Evolutionary conservation across 1,140 invertebrate genomes (phyloP).

Genomic region (Cotesia chilonis): DNA sequence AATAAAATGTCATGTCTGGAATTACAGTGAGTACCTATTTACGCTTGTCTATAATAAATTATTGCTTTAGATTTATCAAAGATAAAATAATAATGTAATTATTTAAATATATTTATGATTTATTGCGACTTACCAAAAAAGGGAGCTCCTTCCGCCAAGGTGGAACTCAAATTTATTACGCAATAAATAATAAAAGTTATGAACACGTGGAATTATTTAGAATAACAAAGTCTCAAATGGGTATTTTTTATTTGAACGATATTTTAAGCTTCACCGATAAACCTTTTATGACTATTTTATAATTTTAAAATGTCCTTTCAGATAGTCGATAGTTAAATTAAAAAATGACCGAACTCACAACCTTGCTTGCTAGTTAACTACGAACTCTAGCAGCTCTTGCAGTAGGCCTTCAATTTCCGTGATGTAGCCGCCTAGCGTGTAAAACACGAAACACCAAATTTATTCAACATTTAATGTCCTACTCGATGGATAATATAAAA

Average conservation of each 20-base stretch:
- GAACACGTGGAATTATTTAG: conserved; percentile 49
- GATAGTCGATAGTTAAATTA: neutral
- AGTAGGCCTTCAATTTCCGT: conserved; percentile 21
- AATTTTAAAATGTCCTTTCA: neutral
- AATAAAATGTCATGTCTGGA: too few relatives aligned
- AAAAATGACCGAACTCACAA: conserved; percentile 5
- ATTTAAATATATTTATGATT: neutral
- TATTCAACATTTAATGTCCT: neutral
- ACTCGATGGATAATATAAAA: conserved; percentile 25
- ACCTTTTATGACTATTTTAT: neutral
- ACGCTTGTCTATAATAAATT: neutral
- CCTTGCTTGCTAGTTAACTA: conserved; percentile 2
- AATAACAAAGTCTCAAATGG: conserved; percentile 55
- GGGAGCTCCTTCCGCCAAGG: conserved; percentile 52
- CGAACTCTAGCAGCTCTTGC: conserved; percentile 1
- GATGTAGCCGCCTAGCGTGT: conserved; percentile 26
- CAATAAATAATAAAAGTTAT: conserved; percentile 44
- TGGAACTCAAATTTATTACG: conserved; percentile 51
- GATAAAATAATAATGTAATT: too few relatives aligned
- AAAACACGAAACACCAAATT: conserved; percentile 20
- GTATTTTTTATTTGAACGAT: conserved; percentile 52
- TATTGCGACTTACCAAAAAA: conserved; percentile 51
- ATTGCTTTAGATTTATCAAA: neutral
- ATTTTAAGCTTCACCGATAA: conserved; percentile 29
- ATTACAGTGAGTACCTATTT: neutral